Percentiles rank a stretch among this genome's conserved stretches.
Evolutionary conservation across 2,113 vertebrate species (phyloP).

Genomic region (Peromyscus maniculatus): DNA sequence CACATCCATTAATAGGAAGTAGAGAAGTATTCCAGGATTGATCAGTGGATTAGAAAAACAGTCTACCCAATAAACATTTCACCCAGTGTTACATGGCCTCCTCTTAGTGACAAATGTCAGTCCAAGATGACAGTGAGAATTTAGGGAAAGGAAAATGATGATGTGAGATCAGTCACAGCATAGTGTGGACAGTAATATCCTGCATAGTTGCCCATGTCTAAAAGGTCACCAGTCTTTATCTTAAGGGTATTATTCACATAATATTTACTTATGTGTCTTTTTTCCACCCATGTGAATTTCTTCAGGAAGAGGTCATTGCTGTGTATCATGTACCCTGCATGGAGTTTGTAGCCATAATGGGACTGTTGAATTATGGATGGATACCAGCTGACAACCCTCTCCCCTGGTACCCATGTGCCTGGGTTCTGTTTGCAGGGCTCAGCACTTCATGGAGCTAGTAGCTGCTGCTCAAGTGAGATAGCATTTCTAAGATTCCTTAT

Average conservation of each 20-base stretch:
- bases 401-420: too few relatives aligned
- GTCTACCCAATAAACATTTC: too few relatives aligned
- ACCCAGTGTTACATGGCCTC: neutral
- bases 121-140: neutral
- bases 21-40: neutral
- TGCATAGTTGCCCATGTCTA: neutral
- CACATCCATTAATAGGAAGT: neutral
- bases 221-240: neutral
- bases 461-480: neutral
- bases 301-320: neutral
- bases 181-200: neutral
- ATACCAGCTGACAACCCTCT: neutral
- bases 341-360: neutral
- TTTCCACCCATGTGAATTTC: neutral
- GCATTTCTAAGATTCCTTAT: neutral
- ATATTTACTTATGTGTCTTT: neutral
- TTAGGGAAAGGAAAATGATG: neutral
- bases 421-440: neutral
- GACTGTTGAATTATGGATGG: neutral
- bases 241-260: neutral
- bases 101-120: neutral
- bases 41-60: neutral
- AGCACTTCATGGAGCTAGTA: neutral
- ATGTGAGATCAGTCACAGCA: neutral
- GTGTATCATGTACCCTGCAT: neutral